Conservation (phyloP, 35 echinoderm and acorn worm genomes). For the Strongylocentrotus purpuratus region DNA sequence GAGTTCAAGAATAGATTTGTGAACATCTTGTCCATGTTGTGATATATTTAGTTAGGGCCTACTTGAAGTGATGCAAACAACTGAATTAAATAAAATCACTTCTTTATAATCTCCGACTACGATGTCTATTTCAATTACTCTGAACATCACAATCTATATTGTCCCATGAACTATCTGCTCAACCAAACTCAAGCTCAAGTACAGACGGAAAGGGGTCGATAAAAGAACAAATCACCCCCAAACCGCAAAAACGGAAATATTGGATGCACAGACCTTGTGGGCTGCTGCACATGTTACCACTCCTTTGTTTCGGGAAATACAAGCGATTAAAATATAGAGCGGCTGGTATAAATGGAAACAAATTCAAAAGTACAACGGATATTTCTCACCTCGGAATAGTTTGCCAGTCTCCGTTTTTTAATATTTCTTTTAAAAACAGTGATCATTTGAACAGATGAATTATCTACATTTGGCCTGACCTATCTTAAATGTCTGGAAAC, state of each 20-base stretch:
- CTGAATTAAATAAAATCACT: no score
- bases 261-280: not conserved
- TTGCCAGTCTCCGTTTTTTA: not conserved
- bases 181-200: not conserved
- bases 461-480: not conserved
- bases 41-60: no score
- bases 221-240: not conserved
- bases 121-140: not conserved
- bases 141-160: not conserved
- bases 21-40: no score
- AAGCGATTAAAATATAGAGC: not conserved
- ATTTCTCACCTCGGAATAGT: not conserved
- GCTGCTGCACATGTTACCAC: not conserved
- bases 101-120: no score
- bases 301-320: not conserved
- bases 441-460: not conserved
- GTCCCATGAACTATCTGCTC: not conserved
- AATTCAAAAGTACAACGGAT: not conserved
- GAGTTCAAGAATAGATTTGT: no score
- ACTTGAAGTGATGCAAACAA: no score
- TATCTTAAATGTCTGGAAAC: not conserved
- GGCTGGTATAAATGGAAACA: not conserved
- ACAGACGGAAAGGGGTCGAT: not conserved
- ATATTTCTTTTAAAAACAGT: not conserved
- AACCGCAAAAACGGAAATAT: not conserved